Evolutionary conservation across 2,113 vertebrate genomes (phyloP).

Genomic region (Daphoenositta chrysoptera): DNA sequence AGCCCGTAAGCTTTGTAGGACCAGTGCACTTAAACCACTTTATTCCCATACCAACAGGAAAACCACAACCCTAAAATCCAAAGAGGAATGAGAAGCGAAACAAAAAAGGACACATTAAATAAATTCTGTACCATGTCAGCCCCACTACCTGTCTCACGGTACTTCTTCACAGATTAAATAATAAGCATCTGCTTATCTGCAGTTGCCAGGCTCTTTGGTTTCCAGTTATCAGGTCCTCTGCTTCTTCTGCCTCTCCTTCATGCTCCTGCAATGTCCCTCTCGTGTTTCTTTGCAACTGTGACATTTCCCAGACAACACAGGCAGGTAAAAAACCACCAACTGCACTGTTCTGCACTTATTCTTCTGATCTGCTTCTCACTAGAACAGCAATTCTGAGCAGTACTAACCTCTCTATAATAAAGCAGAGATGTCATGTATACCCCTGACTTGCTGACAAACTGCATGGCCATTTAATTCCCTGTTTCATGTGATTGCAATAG

Average conservation of each 20-base stretch:
- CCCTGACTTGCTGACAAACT: background rate
- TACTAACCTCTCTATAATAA: background rate
- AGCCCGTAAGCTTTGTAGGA: background rate
- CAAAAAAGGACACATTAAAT: background rate
- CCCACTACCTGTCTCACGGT: background rate
- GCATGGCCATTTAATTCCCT: background rate
- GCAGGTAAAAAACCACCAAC: background rate
- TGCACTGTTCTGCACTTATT: background rate
- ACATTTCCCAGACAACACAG: background rate
- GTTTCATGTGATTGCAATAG: background rate
- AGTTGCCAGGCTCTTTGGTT: background rate
- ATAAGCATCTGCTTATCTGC: background rate
- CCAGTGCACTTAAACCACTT: background rate
- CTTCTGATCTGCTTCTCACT: background rate
- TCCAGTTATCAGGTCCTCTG: background rate
- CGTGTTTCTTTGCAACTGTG: rapidly evolving
- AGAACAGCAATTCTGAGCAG: background rate
- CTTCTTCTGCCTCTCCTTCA: background rate
- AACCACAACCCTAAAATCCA: background rate
- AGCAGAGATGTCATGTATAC: background rate
- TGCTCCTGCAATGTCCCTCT: background rate
- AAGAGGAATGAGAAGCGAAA: background rate
- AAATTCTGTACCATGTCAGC: background rate
- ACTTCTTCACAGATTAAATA: background rate
- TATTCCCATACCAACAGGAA: background rate